A percentile compares a stretch with the other conserved stretches of the same genome.
These are phyloP conservation scores for Drosophila multiciliata DNA, from an alignment of 2,888 invertebrate genomes.

Conservation along the genomic window DNA sequence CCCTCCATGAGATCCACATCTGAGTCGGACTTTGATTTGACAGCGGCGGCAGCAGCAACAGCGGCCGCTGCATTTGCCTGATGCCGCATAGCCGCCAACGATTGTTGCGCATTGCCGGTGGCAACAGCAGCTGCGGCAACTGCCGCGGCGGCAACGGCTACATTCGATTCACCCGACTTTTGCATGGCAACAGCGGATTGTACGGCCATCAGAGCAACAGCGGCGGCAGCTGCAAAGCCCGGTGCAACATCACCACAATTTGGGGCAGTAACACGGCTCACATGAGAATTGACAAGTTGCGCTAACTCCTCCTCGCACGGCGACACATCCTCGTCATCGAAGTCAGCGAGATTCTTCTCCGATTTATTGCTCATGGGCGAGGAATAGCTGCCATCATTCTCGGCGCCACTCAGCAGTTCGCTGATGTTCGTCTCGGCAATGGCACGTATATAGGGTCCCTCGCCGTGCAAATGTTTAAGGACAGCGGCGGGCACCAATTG, in stretches of 20 bases:
- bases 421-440: constrained; percentile 85
- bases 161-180: constrained; percentile 73
- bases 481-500: constrained; percentile 84
- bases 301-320: constrained; percentile 94
- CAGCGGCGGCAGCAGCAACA: constrained; percentile 64
- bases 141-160: constrained; percentile 78
- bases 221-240: constrained; percentile 80
- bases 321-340: constrained; percentile 96
- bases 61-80: constrained; percentile 68
- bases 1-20: constrained; percentile 74
- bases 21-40: constrained; percentile 71
- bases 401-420: constrained; percentile 87
- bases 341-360: constrained; percentile 97
- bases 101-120: constrained; percentile 78
- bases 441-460: constrained; percentile 86
- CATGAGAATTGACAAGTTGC: constrained; percentile 88
- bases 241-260: constrained; percentile 79
- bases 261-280: constrained; percentile 78
- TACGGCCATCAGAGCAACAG: constrained; percentile 81
- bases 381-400: constrained; percentile 95
- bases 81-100: constrained; percentile 66
- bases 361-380: constrained; percentile 96
- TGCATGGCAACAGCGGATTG: constrained; percentile 82
- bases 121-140: constrained; percentile 77
- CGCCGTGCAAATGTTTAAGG: constrained; percentile 85